Conservation (phyloP, 2,888 invertebrate species). For the Torymus texanus region DNA sequence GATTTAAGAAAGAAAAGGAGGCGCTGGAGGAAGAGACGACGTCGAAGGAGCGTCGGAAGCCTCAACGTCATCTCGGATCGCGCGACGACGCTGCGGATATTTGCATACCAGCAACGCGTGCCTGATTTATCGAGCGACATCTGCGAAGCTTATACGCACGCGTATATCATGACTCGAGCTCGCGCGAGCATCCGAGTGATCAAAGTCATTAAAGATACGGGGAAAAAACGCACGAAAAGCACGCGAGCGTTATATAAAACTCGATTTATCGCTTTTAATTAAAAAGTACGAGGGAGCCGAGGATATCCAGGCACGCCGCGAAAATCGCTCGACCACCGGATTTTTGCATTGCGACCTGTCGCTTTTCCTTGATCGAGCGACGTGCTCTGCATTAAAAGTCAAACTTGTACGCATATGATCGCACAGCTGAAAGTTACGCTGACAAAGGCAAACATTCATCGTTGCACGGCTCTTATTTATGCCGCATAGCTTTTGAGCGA, state of each 20-base stretch:
- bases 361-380: constrained; percentile 12
- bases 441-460: constrained; percentile 8
- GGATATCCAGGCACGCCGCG: neutral
- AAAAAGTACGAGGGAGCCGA: constrained; percentile 36
- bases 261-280: constrained; percentile 57
- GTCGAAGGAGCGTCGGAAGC: constrained; percentile 17
- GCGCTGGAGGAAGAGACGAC: neutral
- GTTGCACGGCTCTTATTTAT: neutral
- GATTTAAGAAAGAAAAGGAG: neutral
- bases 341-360: constrained; percentile 21
- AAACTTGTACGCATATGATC: neutral
- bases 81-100: constrained; percentile 57
- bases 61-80: constrained; percentile 37
- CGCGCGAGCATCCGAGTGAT: constrained; percentile 55
- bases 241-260: constrained; percentile 33
- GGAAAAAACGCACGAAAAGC: constrained; percentile 15
- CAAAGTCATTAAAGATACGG: constrained; percentile 59
- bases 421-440: neutral
- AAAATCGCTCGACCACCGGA: constrained; percentile 21
- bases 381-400: neutral
- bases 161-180: constrained; percentile 5
- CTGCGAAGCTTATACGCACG: constrained; percentile 36
- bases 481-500: constrained; percentile 12
- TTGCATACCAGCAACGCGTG: constrained; percentile 65
- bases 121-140: constrained; percentile 64